Conservation (phyloP, 2,888 invertebrate species). For the Ochropleura plecta region DNA sequence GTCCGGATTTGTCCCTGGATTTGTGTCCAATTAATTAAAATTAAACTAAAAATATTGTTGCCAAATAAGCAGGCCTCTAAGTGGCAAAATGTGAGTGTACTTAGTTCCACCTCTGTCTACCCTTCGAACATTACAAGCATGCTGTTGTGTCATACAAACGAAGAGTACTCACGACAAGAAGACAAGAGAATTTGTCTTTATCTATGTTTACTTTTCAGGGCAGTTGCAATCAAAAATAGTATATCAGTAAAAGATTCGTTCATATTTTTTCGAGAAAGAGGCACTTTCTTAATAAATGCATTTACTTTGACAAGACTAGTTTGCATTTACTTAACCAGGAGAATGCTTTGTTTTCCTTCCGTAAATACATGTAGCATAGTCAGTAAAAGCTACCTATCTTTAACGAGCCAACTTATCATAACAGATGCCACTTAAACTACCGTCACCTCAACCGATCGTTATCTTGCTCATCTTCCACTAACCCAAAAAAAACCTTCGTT, state of each 20-base stretch:
- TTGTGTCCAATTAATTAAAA: too few species aligned
- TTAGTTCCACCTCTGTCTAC: too few species aligned
- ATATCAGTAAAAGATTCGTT: too few species aligned
- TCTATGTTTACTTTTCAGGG: neutral
- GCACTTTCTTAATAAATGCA: too few species aligned
- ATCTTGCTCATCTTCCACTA: conserved; percentile 64
- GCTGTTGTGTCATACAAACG: too few species aligned
- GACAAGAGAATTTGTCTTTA: neutral
- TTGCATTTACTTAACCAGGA: neutral
- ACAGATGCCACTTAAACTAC: conserved; percentile 42
- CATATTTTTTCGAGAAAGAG: too few species aligned
- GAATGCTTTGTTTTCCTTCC: neutral
- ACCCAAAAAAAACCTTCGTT: conserved; percentile 77
- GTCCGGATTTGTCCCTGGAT: too few species aligned
- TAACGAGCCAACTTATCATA: conserved; percentile 48
- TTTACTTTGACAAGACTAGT: too few species aligned
- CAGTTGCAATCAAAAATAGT: neutral
- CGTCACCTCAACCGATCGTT: conserved; percentile 60
- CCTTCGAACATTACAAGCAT: too few species aligned
- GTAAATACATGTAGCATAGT: neutral
- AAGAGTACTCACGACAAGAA: neutral
- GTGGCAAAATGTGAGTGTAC: too few species aligned
- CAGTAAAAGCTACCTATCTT: neutral
- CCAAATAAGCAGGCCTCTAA: too few species aligned
- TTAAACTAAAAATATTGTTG: too few species aligned